These are phyloP conservation scores for Calidris pugnax DNA, from an alignment of 2,113 vertebrate species.

Conservation along the genomic window DNA sequence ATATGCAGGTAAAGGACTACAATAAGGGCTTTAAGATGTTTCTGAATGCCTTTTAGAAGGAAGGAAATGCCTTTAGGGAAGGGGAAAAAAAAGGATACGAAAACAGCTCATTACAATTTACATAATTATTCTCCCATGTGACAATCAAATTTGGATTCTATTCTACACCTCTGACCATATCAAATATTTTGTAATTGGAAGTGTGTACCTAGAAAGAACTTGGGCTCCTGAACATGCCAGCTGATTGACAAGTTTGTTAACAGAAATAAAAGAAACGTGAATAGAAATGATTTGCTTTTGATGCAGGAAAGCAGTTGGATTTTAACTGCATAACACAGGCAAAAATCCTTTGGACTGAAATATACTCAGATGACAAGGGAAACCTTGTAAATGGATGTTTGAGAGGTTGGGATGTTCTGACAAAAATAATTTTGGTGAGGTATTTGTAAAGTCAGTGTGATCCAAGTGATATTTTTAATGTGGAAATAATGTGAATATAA, in stretches of 20 bases:
- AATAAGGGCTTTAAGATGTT: neutral
- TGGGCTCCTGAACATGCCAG: neutral
- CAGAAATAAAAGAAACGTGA: neutral
- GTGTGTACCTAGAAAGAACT: neutral
- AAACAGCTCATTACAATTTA: neutral
- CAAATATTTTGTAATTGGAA: neutral
- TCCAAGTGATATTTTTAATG: neutral
- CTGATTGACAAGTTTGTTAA: neutral
- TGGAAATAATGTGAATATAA: neutral
- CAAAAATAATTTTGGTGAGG: neutral
- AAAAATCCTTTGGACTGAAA: neutral
- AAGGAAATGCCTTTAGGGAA: neutral
- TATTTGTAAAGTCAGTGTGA: neutral
- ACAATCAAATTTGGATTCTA: neutral
- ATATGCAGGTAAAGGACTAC: neutral
- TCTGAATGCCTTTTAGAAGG: neutral
- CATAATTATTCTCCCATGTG: neutral
- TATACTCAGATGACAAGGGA: neutral
- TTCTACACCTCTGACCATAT: neutral
- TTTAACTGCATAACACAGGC: accelerated
- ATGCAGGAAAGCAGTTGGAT: neutral
- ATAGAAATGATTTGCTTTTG: neutral
- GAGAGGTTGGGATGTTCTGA: neutral
- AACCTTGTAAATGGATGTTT: neutral
- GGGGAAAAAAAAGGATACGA: neutral